A percentile compares a stretch with the other conserved stretches of the same genome.
These are phyloP conservation scores for Suncus etruscus DNA, from an alignment of 2,113 vertebrate genomes.

Conservation along the genomic window DNA sequence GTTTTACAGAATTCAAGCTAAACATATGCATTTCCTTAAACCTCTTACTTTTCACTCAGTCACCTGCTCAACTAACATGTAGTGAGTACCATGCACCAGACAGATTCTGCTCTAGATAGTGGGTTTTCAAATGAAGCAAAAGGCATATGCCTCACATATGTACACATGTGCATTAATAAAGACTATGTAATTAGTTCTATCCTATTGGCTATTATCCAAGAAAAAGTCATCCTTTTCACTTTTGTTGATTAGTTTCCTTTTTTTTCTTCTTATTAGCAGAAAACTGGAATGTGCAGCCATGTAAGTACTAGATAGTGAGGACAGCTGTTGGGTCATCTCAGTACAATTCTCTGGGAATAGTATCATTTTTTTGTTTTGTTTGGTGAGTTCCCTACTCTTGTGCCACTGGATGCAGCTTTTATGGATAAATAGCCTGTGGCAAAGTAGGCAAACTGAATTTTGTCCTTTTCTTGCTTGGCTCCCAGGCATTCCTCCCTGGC, in stretches of 20 bases:
- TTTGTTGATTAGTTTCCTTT: background rate
- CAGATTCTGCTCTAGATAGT: background rate
- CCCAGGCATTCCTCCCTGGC: background rate
- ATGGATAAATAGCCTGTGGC: background rate
- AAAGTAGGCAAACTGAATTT: background rate
- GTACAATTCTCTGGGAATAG: background rate
- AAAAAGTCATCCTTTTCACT: background rate
- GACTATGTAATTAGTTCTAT: background rate
- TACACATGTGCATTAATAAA: background rate
- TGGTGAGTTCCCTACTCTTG: background rate
- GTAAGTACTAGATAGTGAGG: background rate
- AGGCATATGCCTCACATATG: background rate
- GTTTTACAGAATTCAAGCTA: background rate
- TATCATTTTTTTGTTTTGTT: background rate
- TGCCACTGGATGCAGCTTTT: background rate
- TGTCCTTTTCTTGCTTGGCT: background rate
- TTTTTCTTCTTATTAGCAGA: background rate
- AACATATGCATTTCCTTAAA: background rate
- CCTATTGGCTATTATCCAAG: background rate
- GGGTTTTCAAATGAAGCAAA: background rate
- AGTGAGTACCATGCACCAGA: background rate
- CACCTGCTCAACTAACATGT: background rate
- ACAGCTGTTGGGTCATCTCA: background rate
- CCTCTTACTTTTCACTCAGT: background rate
- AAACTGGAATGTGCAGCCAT: background rate